phyloP scores from a whole-genome alignment of 2,113 vertebrate genomes.

The Haemorhous mexicanus region DNA sequence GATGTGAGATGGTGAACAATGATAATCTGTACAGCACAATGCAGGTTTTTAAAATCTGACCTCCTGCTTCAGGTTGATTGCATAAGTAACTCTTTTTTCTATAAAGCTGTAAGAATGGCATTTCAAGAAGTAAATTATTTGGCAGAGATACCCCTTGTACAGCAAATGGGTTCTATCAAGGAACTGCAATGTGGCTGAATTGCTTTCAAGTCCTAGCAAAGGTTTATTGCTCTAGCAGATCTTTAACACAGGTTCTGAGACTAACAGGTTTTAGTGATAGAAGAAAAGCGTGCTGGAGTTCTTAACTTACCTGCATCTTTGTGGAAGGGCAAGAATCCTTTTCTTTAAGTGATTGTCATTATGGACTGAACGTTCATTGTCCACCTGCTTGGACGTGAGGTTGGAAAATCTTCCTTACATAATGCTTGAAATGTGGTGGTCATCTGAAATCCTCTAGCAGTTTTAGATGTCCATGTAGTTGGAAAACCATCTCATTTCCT shows the following conservation, averaged over 20 bases:
- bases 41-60: background rate
- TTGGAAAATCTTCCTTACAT: background rate
- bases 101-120: rapidly evolving
- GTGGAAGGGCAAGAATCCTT: background rate
- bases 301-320: background rate
- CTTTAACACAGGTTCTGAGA: background rate
- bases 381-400: background rate
- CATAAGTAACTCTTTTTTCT: background rate
- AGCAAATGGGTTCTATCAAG: background rate
- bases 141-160: background rate
- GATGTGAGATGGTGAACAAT: background rate
- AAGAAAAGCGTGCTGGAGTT: background rate
- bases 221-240: background rate
- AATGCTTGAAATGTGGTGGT: background rate
- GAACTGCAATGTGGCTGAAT: background rate
- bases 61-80: background rate
- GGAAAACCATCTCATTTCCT: background rate
- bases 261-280: background rate
- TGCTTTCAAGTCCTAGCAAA: background rate
- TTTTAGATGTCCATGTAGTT: background rate
- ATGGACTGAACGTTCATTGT: background rate
- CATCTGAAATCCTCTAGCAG: background rate
- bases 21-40: background rate
- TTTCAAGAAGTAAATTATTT: background rate
- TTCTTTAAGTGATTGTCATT: background rate